phyloP scores from a whole-genome alignment of 2,797 vertebrate genomes.

The Sparidentex hasta region DNA sequence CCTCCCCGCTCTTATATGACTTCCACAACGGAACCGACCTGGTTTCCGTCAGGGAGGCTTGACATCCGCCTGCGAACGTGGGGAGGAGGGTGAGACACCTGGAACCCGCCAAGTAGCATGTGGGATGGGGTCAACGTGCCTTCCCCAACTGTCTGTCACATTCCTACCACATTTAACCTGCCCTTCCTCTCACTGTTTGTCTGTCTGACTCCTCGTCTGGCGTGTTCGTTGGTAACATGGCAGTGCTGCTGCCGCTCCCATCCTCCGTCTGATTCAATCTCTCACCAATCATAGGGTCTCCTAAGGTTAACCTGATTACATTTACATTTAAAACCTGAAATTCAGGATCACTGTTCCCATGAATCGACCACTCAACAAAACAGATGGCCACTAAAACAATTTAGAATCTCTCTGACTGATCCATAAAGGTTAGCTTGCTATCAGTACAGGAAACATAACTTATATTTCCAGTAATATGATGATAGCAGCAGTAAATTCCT shows the following conservation, averaged over 20 bases:
- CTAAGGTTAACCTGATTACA: slow-evolving; percentile 3
- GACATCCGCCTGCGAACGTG: slow-evolving; percentile 78
- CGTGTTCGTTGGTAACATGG: slow-evolving; percentile 39
- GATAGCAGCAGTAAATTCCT: slow-evolving; percentile 40
- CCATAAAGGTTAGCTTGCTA: slow-evolving; percentile 33
- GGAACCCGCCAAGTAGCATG: slow-evolving; percentile 57
- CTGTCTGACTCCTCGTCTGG: slow-evolving; percentile 71
- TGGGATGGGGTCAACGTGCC: slow-evolving; percentile 64
- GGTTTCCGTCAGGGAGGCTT: slow-evolving; percentile 78
- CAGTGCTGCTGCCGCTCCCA: slow-evolving; percentile 31
- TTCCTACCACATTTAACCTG: slow-evolving; percentile 73
- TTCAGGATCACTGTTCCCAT: neutral
- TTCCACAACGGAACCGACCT: slow-evolving; percentile 75
- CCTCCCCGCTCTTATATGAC: slow-evolving; percentile 66
- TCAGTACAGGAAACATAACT: slow-evolving; percentile 34
- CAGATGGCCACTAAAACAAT: slow-evolving; percentile 7
- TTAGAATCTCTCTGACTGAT: slow-evolving; percentile 19
- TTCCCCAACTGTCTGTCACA: slow-evolving; percentile 76
- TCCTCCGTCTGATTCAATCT: slow-evolving; percentile 29
- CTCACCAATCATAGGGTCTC: slow-evolving; percentile 15
- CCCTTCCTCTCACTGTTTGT: slow-evolving; percentile 67
- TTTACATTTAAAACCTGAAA: slow-evolving; percentile 4
- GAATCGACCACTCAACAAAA: slow-evolving; percentile 20
- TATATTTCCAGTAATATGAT: slow-evolving; percentile 32
- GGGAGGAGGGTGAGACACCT: slow-evolving; percentile 68